Evolutionary conservation across 2,797 vertebrate species (phyloP), one percentile per base, ranked within the genome.

Genomic region (Pelobates cultripes): DNA sequence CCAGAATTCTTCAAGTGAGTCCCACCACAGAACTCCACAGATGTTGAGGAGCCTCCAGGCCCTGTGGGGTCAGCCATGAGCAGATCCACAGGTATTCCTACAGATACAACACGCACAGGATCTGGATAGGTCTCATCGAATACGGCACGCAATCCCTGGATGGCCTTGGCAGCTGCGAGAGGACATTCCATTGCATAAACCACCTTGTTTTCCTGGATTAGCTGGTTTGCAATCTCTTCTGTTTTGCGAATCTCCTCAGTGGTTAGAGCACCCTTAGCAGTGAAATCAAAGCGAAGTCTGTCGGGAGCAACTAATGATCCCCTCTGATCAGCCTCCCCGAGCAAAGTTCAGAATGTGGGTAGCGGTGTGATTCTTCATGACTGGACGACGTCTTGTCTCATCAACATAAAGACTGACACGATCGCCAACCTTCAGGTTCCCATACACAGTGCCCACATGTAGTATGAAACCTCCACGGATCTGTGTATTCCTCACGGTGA

Each of bases 61-160:
- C 97, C 93, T 1, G 91, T 95, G 4, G 98, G 98, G 86, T 98
- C 97, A 0, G 92, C 93, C 87, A 99, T 89, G 85, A 99, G 93
- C 10, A 97, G 92, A 28, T 95, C 92, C 13, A 99, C 95, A 0
- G 97, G 95, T 66, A 97, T 88, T 3, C 98, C 98, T 2, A 99
- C 93, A 0, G 98, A 99, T 72, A 99, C 97, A 0, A 99, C 97
- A 1, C 97, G 92, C 44, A 99, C 98, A 0, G 98, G 98, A 88
- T 99, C 98, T 0, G 98, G 98, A 85, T 99, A 99, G 1, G 98
- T 99, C 91, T 99, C 98, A 0, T 99, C 98, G 78, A 99, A 99
- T 80, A 99, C 97, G 0, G 98, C 98, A 0, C 98, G 93, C 85
- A 99, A 92, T 5, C 98, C 98, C 88, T 98, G 97, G 85, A 99